A percentile compares a stretch with the other conserved stretches of the same genome.
Evolutionary conservation across 2,797 vertebrate genomes (phyloP).

Genomic region (Trichosurus vulpecula): DNA sequence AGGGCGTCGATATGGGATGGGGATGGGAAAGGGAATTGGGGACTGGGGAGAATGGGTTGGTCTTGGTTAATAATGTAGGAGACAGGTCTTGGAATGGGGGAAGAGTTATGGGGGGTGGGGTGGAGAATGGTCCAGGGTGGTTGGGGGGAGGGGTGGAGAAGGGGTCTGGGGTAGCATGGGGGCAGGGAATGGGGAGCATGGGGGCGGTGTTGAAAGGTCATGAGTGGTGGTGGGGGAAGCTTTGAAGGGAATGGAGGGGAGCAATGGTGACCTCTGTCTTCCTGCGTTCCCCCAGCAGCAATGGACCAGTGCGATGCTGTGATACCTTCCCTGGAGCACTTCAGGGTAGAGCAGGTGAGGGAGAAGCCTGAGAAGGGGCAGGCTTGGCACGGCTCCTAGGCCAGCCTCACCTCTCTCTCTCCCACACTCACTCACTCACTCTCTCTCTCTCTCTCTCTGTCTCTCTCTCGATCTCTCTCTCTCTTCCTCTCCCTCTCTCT

Average conservation of each 20-base stretch:
- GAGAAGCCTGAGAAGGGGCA: background rate
- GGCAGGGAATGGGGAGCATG: background rate
- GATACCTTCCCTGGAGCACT: conserved; percentile 72
- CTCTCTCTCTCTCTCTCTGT: background rate
- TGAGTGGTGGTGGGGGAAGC: background rate
- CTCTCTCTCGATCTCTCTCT: conserved; percentile 33
- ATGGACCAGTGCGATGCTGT: conserved; percentile 67
- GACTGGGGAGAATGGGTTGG: background rate
- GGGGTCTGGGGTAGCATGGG: background rate
- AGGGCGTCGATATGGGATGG: background rate
- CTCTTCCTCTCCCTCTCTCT: conserved; percentile 30
- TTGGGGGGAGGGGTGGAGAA: background rate
- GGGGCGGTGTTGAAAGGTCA: background rate
- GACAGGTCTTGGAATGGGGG: conserved; percentile 40
- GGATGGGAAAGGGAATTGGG: background rate
- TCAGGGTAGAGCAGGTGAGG: conserved; percentile 76
- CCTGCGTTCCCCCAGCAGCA: conserved; percentile 36
- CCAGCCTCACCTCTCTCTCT: background rate
- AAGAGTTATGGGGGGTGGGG: background rate
- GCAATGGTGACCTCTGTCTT: conserved; percentile 37
- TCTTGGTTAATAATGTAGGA: conserved; percentile 19
- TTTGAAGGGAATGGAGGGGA: background rate
- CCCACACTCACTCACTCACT: conserved; percentile 15
- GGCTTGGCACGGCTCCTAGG: background rate
- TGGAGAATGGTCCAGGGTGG: background rate